Evolutionary conservation across 92 coral and sea anemone genomes (phyloP).

Genomic region (Bergia sp.): DNA sequence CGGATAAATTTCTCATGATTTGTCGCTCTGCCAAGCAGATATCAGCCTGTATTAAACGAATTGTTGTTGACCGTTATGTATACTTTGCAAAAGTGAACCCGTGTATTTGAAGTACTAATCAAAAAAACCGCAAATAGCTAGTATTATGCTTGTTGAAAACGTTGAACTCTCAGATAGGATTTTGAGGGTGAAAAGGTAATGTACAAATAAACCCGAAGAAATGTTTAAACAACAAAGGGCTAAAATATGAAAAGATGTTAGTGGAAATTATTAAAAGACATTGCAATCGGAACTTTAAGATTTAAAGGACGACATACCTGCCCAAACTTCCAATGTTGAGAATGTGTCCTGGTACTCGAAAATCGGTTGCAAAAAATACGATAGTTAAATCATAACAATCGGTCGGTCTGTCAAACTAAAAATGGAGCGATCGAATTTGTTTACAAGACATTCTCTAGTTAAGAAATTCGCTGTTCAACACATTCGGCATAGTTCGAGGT

Average conservation of each 20-base stretch:
- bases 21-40: too few species aligned
- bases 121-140: background rate
- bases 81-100: background rate
- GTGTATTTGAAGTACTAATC: background rate
- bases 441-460: background rate
- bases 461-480: background rate
- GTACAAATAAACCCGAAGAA: background rate
- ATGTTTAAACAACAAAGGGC: background rate
- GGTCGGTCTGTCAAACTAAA: background rate
- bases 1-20: background rate
- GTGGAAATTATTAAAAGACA: background rate
- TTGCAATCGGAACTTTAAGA: background rate
- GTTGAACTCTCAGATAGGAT: background rate
- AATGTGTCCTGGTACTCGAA: background rate
- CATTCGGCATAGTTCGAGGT: background rate
- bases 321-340: background rate
- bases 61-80: background rate
- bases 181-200: background rate
- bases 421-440: background rate
- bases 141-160: background rate
- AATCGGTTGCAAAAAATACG: background rate
- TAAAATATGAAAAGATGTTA: too few species aligned
- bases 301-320: background rate
- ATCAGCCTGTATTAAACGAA: too few species aligned
- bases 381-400: too few species aligned